A percentile compares a stretch with the other conserved stretches of the same genome.
Evolutionary conservation across 2,113 vertebrate species (phyloP).

Genomic region (Aythya baeri): DNA sequence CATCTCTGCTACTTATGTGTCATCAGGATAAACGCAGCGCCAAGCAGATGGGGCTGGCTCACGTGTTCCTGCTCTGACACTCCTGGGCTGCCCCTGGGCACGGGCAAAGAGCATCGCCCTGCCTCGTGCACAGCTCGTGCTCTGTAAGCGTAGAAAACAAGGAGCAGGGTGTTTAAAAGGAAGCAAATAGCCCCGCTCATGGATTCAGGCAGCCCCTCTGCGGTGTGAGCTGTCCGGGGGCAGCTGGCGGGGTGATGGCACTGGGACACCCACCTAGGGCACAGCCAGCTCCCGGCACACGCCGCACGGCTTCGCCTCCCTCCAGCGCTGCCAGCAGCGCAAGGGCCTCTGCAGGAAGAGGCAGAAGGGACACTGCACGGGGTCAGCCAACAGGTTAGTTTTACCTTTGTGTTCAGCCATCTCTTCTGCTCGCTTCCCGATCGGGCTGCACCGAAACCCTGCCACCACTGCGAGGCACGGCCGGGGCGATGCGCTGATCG

Average conservation of each 20-base stretch:
- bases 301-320: not conserved
- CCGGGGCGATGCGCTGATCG: conserved; percentile 11
- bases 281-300: not conserved
- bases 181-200: not conserved
- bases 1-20: not conserved
- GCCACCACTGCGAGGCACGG: not conserved
- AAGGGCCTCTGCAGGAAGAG: not conserved
- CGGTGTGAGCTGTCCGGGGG: too few species aligned
- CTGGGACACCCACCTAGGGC: not conserved
- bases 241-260: not conserved
- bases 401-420: not conserved
- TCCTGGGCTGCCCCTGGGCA: not conserved
- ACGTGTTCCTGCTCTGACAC: not conserved
- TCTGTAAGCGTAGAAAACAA: accelerated
- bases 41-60: not conserved
- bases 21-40: not conserved
- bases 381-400: conserved; percentile 8
- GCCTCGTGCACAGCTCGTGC: accelerated
- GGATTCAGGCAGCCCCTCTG: not conserved
- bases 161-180: not conserved
- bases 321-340: not conserved
- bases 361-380: not conserved
- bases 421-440: not conserved
- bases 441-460: not conserved
- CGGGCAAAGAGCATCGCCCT: not conserved